Base-by-base conservation (phyloP, 2,888 invertebrate genomes). In the Chrysotoxum bicinctum region DNA sequence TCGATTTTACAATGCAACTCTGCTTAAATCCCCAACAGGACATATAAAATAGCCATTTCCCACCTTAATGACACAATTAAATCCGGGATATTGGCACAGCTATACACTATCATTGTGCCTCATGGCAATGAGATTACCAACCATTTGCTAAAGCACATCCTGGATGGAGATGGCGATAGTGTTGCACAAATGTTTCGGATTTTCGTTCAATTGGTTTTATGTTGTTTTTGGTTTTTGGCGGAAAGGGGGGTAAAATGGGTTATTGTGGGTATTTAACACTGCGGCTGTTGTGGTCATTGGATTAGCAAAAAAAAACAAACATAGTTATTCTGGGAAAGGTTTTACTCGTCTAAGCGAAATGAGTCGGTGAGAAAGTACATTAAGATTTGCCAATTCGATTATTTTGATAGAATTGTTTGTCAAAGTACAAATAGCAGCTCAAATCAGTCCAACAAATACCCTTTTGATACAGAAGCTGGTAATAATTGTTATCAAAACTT, bases 31-130 rank as follows among this genome's bases (percentile, higher is more conserved):
- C 68, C 60, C 60, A 43, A 60, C 69, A 58, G 52, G 58, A 60
- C 37, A 69, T 60, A 69, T 60, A 58, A 50, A 77, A 72, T 70
- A 62, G 77, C 70, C 60, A 70, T 68, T 79, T 66, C 62, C 79
- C 48, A 73, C 79, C 66, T 73, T 79, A 79, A 73, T 73, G 79
- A 79, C 79, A 73, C 77, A 79, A 79, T 73, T 79, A 79, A 79
- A 79, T 48, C 23, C 58, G 56, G 66, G 66, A 73, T 60, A 76
- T 58, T 76, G 58, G 66, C 45, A 68, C 45, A 43, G 40, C n/a
- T 43, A 26, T 16, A 56, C n/a, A 58, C 52, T 70, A 62, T 77
- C 70, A 50, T 32, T 43, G 62, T 70, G 77, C 69, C 76, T 69
- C 60, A 58, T 62, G 62, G 50, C 77, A 32, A 62, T 32, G 62